Evolutionary conservation across 2,888 invertebrate species (phyloP), one percentile per base, ranked within the genome.

Genomic region (Pyrochroa serraticornis): DNA sequence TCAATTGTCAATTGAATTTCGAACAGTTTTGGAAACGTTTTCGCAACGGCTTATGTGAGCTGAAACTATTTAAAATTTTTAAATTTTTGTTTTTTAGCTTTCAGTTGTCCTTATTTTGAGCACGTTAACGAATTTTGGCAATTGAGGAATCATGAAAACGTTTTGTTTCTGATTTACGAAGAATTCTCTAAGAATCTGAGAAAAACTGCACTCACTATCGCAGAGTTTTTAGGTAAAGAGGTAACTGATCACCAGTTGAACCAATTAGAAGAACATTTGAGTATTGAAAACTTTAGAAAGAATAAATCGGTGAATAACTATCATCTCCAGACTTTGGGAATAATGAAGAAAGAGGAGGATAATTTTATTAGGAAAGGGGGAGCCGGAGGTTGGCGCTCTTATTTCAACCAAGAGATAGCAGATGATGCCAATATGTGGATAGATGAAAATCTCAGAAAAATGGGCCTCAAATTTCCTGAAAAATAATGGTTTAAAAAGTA

Each of bases 261-360:
- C 0, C 77, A 80, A 14, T 79, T 95, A 3, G 82, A 83, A 5
- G 78, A 87, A 5, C 91, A 94, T 73, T 84, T 94, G 55, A 84
- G 86, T 69, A 92, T 95, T 60, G 83, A 87, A 7, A 90, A 86
- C 74, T 95, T 96, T 80, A 88, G 89, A 63, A 82, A 85, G n/a
- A 95, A 94, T 79, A 84, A 86, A 37, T 87, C 89, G 7, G 88
- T 93, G 0, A 94, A 95, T 73, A 85, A 82, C 48, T 84, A 87
- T 60, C 83, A 85, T 49, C 82, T 89, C 73, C 82, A 80, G 60
- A 82, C 83, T 1, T 81, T 87, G 1, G 86, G 86, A 0, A 81
- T 90, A n/a, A 76, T 84, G 1, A 82, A 82, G 41, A 74, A 80
- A 1, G 82, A 82, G 2, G 85, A 85, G 69, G 82, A 84, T 45